Conservation (phyloP, 2,888 invertebrate species). For the Gandaritis pyraliata region DNA sequence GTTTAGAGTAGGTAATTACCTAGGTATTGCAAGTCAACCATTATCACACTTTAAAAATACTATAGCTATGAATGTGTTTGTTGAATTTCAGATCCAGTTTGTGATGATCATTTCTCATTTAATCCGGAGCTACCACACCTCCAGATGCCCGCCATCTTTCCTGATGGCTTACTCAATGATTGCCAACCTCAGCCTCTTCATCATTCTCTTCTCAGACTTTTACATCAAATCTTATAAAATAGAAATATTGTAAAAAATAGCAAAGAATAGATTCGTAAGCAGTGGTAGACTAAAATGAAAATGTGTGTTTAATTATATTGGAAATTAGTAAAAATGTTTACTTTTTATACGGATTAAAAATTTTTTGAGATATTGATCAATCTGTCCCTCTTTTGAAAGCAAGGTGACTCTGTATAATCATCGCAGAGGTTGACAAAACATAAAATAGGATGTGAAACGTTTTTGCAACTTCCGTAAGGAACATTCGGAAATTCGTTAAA, state of each 20-base stretch:
- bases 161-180: constrained; percentile 6
- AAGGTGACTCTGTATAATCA: background rate
- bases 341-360: no score
- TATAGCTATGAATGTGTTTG: no score
- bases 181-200: constrained; percentile 9
- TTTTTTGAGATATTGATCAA: no score
- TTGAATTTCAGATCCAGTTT: constrained; percentile 20
- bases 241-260: background rate
- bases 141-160: constrained; percentile 28
- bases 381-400: no score
- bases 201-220: constrained; percentile 20
- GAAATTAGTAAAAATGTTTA: no score
- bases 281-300: no score
- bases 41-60: no score
- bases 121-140: constrained; percentile 35
- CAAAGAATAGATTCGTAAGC: background rate
- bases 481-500: constrained; percentile 6
- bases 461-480: constrained; percentile 6
- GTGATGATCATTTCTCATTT: constrained; percentile 25
- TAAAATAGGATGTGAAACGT: constrained; percentile 1
- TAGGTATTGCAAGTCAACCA: no score
- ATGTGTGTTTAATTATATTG: no score
- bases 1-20: no score
- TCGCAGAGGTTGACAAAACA: background rate
- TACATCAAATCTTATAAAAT: constrained; percentile 16